Base-by-base conservation (phyloP, 2,888 invertebrate species). In the Anticlea derivata region DNA sequence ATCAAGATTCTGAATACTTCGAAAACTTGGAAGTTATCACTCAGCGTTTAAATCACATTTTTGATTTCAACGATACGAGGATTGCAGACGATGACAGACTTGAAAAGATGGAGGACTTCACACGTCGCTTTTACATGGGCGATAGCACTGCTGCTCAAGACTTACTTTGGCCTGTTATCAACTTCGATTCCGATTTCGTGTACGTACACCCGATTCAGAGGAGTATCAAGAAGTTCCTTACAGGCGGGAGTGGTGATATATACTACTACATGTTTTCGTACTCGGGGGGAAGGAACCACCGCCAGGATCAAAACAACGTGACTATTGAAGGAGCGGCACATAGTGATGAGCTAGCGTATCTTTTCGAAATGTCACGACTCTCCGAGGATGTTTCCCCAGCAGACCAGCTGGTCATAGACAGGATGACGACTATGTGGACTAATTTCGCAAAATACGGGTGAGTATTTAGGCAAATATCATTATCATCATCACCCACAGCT, bases 381-480 rank as follows among this genome's bases (percentile, higher is more conserved):
- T 39, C 62, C 1, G 57, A 59, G 1, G 52, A 41, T 2, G 60
- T 65, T 0, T 53, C 62, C 0, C 22, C 47, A 1, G 55, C 67
- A 37, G 86, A 86, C 60, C 63, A 75, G 61, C 41, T 77, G 1
- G 50, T 71, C 0, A 70, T 80, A 22, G 73, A 84, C 43, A 67
- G 72, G 11, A 74, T 86, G 57, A 85, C 84, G 0, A 70, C 70
- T 0, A 65, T 86, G 69, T 86, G 86, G 86, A 73, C 86, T 0
- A 86, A 86, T 50, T 86, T 85, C 41, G 82, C 66, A 0, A 86
- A 85, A 65, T 75, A 69, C 38, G 67, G 80, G 86, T 86, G 66
- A 35, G 65, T 7, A 5, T 17, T 17, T 17, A 7, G n/a, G n/a
- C n/a, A n/a, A n/a, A n/a, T n/a, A n/a, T n/a, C n/a, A n/a, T n/a